Evolutionary conservation across 2,797 vertebrate species (phyloP).

Genomic region (Syncerus caffer): DNA sequence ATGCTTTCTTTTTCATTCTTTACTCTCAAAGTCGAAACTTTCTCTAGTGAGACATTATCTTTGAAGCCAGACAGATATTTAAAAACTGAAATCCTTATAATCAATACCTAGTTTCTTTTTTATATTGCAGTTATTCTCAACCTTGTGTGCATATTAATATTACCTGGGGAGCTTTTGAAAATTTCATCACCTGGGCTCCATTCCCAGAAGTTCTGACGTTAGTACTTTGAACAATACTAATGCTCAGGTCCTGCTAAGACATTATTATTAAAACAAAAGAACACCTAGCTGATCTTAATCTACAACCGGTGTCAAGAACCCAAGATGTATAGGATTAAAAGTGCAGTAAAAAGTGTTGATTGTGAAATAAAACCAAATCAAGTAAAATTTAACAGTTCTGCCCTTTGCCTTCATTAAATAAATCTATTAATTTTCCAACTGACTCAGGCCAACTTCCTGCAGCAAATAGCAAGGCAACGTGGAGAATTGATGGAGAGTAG

Average conservation of each 20-base stretch:
- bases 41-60: not conserved
- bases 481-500: not conserved
- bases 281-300: not conserved
- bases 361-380: not conserved
- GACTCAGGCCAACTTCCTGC: not conserved
- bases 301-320: not conserved
- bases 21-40: not conserved
- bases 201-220: not conserved
- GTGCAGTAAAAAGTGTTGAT: not conserved
- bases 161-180: not conserved
- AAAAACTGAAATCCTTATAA: not conserved
- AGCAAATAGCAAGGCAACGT: not conserved
- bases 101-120: not conserved
- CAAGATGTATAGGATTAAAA: not conserved
- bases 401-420: not conserved
- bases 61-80: not conserved
- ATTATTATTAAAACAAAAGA: not conserved
- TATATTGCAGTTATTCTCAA: not conserved
- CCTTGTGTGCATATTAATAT: not conserved
- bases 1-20: not conserved
- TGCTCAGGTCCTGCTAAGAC: fast-evolving
- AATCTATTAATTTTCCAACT: not conserved
- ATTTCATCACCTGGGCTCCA: not conserved
- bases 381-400: not conserved
- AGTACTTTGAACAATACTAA: not conserved